phyloP scores from a whole-genome alignment of 2,113 vertebrate genomes.

The Steatornis caripensis region DNA sequence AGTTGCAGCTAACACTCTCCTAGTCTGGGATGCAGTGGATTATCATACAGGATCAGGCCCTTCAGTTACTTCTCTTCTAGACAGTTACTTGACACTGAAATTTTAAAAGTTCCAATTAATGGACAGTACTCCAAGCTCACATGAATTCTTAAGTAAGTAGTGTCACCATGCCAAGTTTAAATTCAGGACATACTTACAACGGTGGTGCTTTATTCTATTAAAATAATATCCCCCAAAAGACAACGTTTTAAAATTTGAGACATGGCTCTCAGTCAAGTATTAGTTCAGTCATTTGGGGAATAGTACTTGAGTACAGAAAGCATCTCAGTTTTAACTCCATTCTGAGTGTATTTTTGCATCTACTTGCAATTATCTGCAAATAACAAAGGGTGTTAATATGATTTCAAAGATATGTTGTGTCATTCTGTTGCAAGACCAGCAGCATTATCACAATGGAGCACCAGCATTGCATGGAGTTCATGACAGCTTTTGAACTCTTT shows the following conservation, averaged over 20 bases:
- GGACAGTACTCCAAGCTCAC: background rate
- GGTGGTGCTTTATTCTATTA: background rate
- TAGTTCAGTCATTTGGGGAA: background rate
- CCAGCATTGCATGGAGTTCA: background rate
- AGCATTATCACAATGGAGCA: background rate
- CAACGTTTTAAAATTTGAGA: background rate
- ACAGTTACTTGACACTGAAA: background rate
- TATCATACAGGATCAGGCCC: background rate
- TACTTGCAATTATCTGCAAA: background rate
- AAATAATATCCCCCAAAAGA: background rate
- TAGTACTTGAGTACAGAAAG: background rate
- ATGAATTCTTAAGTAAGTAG: background rate
- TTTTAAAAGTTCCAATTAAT: background rate
- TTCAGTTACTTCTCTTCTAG: background rate
- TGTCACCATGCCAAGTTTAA: background rate
- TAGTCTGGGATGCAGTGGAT: background rate
- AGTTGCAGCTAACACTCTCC: background rate
- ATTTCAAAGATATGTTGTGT: background rate
- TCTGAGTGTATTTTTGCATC: background rate
- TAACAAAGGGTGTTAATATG: background rate
- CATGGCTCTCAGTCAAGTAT: background rate
- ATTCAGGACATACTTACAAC: background rate
- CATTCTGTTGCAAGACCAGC: background rate
- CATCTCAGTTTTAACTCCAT: background rate
- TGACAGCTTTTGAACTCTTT: background rate